phyloP scores from a whole-genome alignment of 1,140 invertebrate species.

The Saccostrea echinata region DNA sequence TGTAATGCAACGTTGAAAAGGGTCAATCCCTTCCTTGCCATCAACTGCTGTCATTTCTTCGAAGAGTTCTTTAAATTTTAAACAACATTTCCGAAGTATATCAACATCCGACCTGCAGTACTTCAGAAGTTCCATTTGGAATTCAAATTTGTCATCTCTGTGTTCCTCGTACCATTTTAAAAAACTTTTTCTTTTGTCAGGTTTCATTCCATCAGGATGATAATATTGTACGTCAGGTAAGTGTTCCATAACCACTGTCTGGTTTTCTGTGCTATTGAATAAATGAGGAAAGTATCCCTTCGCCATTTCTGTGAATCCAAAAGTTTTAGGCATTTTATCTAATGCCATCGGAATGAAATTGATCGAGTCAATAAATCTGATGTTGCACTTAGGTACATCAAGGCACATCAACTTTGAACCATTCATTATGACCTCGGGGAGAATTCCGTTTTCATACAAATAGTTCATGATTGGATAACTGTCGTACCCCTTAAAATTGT shows the following conservation, averaged over 20 bases:
- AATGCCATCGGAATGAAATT: conserved; percentile 55
- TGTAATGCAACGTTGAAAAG: conserved; percentile 50
- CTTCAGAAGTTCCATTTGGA: conserved; percentile 44
- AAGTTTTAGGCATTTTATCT: conserved; percentile 44
- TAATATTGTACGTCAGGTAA: conserved; percentile 41
- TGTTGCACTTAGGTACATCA: conserved; percentile 45
- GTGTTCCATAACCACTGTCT: neutral
- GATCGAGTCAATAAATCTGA: conserved; percentile 8
- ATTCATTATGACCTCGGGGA: conserved; percentile 53
- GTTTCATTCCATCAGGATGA: conserved; percentile 13
- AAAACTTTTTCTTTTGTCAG: conserved; percentile 40
- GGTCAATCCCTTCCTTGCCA: conserved; percentile 45
- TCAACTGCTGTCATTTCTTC: conserved; percentile 44
- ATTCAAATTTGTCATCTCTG: conserved; percentile 30
- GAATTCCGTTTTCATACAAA: conserved; percentile 53
- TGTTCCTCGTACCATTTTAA: conserved; percentile 33
- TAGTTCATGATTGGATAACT: conserved; percentile 52
- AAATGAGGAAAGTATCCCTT: neutral
- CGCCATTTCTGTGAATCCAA: neutral
- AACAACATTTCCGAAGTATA: conserved; percentile 26
- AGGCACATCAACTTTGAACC: conserved; percentile 57
- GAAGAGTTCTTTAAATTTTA: conserved; percentile 51
- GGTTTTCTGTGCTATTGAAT: neutral
- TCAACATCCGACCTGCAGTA: conserved; percentile 35
- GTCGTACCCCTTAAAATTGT: conserved; percentile 60